Conservation (phyloP, 2,113 vertebrate genomes). For the Pardalotus punctatus region DNA sequence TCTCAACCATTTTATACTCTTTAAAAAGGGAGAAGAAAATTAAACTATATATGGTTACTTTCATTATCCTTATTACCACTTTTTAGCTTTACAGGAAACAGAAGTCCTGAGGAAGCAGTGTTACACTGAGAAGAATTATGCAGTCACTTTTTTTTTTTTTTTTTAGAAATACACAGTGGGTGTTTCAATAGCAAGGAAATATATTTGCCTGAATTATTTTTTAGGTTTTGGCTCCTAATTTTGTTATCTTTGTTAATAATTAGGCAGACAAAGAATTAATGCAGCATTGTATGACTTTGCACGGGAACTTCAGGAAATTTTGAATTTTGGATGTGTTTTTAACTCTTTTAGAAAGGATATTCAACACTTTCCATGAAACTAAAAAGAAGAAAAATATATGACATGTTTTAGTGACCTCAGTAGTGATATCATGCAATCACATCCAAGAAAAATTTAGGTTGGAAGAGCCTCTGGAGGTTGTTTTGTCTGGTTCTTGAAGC, state of each 20-base stretch:
- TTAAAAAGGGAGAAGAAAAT: not conserved
- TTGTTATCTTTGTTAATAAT: not conserved
- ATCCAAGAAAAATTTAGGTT: not conserved
- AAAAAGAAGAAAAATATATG: not conserved
- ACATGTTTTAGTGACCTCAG: not conserved
- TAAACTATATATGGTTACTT: not conserved
- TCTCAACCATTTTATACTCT: not conserved
- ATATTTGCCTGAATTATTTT: not conserved
- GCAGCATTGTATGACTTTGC: not conserved
- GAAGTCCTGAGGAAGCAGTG: not conserved
- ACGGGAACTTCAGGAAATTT: not conserved
- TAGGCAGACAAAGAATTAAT: not conserved
- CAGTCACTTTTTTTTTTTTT: not conserved
- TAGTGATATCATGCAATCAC: not conserved
- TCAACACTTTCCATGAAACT: not conserved
- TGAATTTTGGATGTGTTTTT: not conserved
- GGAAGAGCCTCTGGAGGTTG: not conserved
- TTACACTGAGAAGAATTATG: not conserved
- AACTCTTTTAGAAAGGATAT: not conserved
- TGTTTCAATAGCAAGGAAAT: not conserved
- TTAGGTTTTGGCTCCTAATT: not conserved
- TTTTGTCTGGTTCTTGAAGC: not conserved
- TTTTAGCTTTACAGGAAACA: not conserved
- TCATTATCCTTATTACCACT: not conserved
- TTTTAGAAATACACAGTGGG: not conserved